A percentile compares a stretch with the other conserved stretches of the same genome.
phyloP scores from a whole-genome alignment of 2,113 vertebrate genomes.

The Trogon surrucura region DNA sequence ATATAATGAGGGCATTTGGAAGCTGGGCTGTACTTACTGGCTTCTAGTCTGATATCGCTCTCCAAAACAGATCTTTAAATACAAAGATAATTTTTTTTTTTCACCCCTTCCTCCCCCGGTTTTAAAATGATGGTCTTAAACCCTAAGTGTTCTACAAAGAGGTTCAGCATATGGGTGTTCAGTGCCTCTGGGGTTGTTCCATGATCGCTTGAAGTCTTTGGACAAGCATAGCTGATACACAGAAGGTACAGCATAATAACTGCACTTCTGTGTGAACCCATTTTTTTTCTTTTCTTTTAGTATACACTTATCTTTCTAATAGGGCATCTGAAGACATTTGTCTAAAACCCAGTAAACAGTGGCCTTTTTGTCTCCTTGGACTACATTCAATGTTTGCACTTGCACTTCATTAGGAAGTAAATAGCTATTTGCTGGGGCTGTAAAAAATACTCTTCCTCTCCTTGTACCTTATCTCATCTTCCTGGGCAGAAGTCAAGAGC shows the following conservation, averaged over 20 bases:
- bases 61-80: background rate
- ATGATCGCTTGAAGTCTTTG: background rate
- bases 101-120: accelerated
- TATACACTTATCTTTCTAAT: background rate
- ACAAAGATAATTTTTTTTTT: background rate
- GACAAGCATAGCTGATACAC: background rate
- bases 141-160: background rate
- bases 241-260: background rate
- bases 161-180: accelerated
- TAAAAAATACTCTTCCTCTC: conserved; percentile 52
- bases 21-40: background rate
- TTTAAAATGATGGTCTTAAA: background rate
- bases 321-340: background rate
- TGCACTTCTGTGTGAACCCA: accelerated
- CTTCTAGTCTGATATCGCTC: background rate
- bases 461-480: conserved; percentile 64
- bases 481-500: conserved; percentile 56
- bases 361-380: conserved; percentile 43
- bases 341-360: background rate
- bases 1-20: background rate
- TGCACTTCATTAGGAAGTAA: conserved; percentile 44
- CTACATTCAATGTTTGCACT: background rate
- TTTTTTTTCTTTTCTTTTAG: background rate
- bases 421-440: conserved; percentile 31
- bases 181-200: background rate